A percentile compares a stretch with the other conserved stretches of the same genome.
Conservation (phyloP, 2,113 vertebrate species). For the Bubo bubo region DNA sequence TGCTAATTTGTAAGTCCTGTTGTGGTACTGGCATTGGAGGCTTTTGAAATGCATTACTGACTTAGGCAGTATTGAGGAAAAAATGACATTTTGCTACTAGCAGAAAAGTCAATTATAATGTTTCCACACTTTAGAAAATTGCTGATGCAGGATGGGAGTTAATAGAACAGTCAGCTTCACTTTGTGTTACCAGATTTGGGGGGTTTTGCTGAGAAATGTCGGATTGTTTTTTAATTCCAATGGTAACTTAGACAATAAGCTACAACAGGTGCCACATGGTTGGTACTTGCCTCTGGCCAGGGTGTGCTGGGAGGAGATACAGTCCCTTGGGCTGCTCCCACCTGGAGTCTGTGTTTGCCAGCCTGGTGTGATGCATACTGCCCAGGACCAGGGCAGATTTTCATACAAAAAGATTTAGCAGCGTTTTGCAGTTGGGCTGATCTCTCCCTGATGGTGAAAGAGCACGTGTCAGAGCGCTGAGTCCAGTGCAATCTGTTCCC, state of each 20-base stretch:
- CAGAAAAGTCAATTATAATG: slow-evolving; percentile 63
- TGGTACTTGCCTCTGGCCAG: neutral
- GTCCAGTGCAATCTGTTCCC: neutral
- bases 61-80: slow-evolving; percentile 56
- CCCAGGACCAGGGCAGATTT: neutral
- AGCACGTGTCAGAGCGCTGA: fast-evolving
- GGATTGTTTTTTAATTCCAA: neutral
- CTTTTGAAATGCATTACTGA: slow-evolving; percentile 67
- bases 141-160: slow-evolving; percentile 65
- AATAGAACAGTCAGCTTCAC: slow-evolving; percentile 71
- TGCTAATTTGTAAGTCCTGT: slow-evolving; percentile 68
- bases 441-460: neutral
- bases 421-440: neutral
- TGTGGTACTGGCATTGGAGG: slow-evolving; percentile 62
- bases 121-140: slow-evolving; percentile 66
- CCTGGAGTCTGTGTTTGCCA: neutral
- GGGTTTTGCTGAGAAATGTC: neutral
- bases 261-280: fast-evolving
- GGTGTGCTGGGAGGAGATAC: neutral
- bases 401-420: neutral
- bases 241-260: neutral
- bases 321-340: neutral
- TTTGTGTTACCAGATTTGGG: slow-evolving; percentile 49
- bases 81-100: slow-evolving; percentile 57
- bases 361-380: fast-evolving